Conservation (phyloP, 2,797 vertebrate species). For the Diceros bicornis region DNA sequence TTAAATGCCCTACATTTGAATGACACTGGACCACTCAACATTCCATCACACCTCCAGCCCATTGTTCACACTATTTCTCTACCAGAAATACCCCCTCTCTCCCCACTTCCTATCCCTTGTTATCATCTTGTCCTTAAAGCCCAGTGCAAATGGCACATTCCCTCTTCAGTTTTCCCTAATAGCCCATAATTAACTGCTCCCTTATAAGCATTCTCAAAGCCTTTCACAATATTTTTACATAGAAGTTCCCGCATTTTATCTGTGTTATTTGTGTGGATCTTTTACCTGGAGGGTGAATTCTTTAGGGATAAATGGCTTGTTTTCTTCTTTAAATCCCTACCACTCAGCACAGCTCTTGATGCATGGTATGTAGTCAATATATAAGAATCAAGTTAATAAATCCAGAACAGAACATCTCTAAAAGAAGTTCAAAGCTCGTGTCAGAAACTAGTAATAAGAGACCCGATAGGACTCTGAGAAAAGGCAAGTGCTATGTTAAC, state of each 20-base stretch:
- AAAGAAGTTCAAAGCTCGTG: neutral
- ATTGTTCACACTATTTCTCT: neutral
- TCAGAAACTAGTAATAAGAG: neutral
- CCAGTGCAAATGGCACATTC: neutral
- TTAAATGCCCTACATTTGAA: neutral
- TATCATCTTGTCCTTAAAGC: constrained; percentile 31
- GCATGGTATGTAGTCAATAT: neutral
- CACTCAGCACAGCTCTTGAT: neutral
- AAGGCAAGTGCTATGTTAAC: neutral
- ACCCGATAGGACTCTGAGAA: neutral
- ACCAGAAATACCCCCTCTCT: neutral
- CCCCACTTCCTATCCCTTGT: neutral
- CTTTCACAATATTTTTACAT: constrained; percentile 6
- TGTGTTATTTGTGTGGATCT: constrained; percentile 23
- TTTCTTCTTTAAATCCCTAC: constrained; percentile 24
- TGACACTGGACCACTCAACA: neutral
- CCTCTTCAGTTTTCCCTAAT: neutral
- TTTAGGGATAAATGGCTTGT: neutral
- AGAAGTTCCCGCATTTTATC: constrained; percentile 19
- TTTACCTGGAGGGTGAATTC: neutral
- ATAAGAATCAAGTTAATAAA: constrained; percentile 14
- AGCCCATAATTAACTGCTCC: neutral
- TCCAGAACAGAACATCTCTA: neutral
- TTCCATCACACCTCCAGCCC: neutral
- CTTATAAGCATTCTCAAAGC: neutral